Base-by-base conservation (phyloP, 2,888 invertebrate genomes). In the Acleris cristana region DNA sequence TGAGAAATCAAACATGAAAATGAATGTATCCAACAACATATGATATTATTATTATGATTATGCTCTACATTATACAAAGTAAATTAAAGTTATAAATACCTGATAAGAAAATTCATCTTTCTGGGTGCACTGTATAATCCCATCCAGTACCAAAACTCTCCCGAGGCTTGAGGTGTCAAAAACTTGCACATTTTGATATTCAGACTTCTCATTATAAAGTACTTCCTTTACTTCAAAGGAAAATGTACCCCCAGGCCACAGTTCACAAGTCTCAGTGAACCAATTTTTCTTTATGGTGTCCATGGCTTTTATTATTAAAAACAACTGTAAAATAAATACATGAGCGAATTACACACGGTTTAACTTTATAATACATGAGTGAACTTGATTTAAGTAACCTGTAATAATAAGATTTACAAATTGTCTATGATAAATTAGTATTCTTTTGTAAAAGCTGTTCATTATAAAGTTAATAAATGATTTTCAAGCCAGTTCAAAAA, bases 21-120 rank as follows among this genome's bases (percentile, higher is more conserved):
- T 1, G 0, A 34, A 34, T 34, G 2, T 34, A 34, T 34, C 34
- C 8, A 1, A 3, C 34, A 34, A 34, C 2, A 10, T 10, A 10
- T 34, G 10, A 10, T 34, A 10, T 34, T 34, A 8, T 30, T n/a
- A n/a, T n/a, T n/a, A 8, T 7, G 30, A 30, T 30, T 30, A 30
- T 30, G 30, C 26, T 0, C 8, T 30, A 30, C 30, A 30, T 10
- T 8, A 30, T 2, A 52, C 5, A n/a, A 44, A 53, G 14, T 62
- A 62, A 8, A 45, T 26, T n/a, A n/a, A 54, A 14, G 16, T 19
- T 51, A 21, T 6, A 70, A 48, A 71, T 74, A 92, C 93, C 88
- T 99, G 99, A 87, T 99, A 99, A 0, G 99, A 95, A 88, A 97
- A 99, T 87, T 99, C 99, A 93, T 99, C 99, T 75, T 95, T 95